These are phyloP conservation scores for Paratrypauchen microcephalus DNA, from an alignment of 2,797 vertebrate genomes.

Conservation along the genomic window DNA sequence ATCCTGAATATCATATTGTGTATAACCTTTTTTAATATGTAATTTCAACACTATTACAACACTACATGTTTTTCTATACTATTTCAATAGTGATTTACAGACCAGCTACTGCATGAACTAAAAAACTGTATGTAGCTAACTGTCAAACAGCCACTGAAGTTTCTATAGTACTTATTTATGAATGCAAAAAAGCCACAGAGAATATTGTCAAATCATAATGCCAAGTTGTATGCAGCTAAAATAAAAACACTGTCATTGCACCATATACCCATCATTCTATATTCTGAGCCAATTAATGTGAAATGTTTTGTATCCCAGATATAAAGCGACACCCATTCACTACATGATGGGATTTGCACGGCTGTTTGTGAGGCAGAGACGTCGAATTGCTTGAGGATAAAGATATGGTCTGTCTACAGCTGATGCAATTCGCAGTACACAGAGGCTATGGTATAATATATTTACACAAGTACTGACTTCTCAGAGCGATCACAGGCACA, in stretches of 20 bases:
- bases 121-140: background rate
- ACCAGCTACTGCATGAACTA: background rate
- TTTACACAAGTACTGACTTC: conserved; percentile 20
- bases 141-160: background rate
- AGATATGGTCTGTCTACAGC: conserved; percentile 17
- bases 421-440: conserved; percentile 40
- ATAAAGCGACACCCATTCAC: conserved; percentile 32
- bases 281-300: conserved; percentile 20
- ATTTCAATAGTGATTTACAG: background rate
- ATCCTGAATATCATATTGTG: background rate
- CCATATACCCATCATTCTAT: conserved; percentile 20
- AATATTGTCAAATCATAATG: background rate
- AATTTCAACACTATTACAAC: background rate
- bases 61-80: background rate
- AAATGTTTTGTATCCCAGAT: conserved; percentile 20
- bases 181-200: background rate
- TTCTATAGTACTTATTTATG: background rate
- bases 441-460: conserved; percentile 24
- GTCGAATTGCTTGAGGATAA: conserved; percentile 20
- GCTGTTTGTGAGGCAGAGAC: conserved; percentile 29
- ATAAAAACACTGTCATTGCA: conserved; percentile 8
- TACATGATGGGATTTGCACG: conserved; percentile 27
- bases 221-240: background rate
- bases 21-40: background rate
- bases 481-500: background rate